Percentiles rank a stretch among this genome's conserved stretches.
Evolutionary conservation across 35 echinoderm and acorn worm genomes (phyloP).

Genomic region (Anneissia japonica): DNA sequence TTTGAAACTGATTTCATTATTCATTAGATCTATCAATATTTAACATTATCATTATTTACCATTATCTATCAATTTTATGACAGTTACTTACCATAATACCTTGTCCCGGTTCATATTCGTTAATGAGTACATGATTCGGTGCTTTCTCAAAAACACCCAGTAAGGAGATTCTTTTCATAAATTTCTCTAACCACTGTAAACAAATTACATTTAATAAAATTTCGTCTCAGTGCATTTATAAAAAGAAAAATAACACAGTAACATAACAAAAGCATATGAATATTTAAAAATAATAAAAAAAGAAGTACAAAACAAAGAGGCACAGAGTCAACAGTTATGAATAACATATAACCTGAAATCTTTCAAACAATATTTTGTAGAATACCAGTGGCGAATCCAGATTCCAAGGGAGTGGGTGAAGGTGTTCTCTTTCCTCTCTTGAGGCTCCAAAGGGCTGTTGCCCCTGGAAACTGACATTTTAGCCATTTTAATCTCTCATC

Average conservation of each 20-base stretch:
- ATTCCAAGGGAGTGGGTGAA: too few relatives aligned
- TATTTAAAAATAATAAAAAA: not conserved
- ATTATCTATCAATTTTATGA: too few relatives aligned
- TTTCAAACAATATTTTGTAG: not conserved
- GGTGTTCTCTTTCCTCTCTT: too few relatives aligned
- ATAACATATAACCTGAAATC: not conserved
- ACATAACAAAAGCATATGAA: not conserved
- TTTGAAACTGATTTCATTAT: too few relatives aligned
- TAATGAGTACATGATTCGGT: conserved; percentile 95
- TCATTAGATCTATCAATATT: too few relatives aligned
- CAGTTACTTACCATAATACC: conserved; percentile 86
- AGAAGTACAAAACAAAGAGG: not conserved
- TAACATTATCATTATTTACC: too few relatives aligned
- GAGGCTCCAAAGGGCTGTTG: too few relatives aligned
- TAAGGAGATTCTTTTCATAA: conserved; percentile 48
- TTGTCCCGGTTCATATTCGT: conserved; percentile 89
- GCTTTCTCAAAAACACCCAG: conserved; percentile 66
- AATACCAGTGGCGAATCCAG: too few relatives aligned
- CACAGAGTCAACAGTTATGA: not conserved
- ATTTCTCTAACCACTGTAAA: conserved; percentile 77
- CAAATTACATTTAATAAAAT: not conserved
- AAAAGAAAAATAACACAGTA: not conserved
- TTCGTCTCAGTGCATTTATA: not conserved
- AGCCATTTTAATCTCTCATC: too few relatives aligned
- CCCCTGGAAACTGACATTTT: too few relatives aligned